Conservation (phyloP, 2,888 invertebrate genomes). For the Pristionchus mayeri region DNA sequence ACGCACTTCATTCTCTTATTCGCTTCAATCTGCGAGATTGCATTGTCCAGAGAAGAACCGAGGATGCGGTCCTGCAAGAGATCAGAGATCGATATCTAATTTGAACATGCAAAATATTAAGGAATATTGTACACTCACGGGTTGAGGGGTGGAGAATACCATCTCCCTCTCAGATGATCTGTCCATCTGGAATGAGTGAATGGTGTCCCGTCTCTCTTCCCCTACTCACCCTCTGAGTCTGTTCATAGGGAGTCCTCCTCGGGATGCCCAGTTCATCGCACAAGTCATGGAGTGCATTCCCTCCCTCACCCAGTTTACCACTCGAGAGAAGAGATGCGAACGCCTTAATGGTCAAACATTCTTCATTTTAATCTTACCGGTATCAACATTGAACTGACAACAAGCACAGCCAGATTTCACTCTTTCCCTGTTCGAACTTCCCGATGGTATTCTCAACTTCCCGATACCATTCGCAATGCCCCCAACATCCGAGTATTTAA, state of each 20-base stretch:
- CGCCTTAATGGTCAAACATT: background rate
- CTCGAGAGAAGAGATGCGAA: conserved; percentile 36
- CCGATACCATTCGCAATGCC: no score
- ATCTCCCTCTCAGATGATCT: background rate
- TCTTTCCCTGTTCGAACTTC: no score
- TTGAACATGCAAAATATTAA: background rate
- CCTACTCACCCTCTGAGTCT: conserved; percentile 11
- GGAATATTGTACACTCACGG: background rate
- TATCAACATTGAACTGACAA: no score
- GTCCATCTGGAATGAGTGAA: background rate
- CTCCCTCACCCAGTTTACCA: conserved; percentile 36
- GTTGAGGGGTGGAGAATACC: conserved; percentile 9
- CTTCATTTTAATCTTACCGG: no score
- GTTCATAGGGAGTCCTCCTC: conserved; percentile 50
- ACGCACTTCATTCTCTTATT: conserved; percentile 37
- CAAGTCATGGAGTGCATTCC: conserved; percentile 41
- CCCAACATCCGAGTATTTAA: no score
- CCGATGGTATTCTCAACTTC: no score
- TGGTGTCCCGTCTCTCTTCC: background rate
- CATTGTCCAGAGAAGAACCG: conserved; percentile 48
- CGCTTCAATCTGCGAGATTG: conserved; percentile 26
- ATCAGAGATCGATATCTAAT: background rate
- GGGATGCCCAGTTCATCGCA: conserved; percentile 54
- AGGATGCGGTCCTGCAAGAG: conserved; percentile 41
- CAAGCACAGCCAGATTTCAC: no score